These are phyloP conservation scores for Amphilophus citrinellus DNA, from an alignment of 2,113 vertebrate genomes.

Conservation along the genomic window DNA sequence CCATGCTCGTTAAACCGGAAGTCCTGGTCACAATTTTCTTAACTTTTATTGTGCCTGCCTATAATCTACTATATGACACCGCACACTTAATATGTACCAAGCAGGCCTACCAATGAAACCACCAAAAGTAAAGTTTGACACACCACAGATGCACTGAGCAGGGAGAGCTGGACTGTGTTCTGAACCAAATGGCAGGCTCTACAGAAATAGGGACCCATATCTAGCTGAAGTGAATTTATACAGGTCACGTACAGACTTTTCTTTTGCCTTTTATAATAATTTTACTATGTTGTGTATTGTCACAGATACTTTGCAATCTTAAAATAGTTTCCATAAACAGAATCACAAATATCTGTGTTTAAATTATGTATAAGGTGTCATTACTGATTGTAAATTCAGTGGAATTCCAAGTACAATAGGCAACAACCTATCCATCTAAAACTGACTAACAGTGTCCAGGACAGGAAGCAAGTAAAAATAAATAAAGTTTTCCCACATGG, in stretches of 20 bases:
- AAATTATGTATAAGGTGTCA: neutral
- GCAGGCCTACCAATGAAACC: neutral
- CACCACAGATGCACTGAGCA: neutral
- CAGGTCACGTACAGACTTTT: neutral
- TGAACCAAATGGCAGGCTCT: neutral
- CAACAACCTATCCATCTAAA: neutral
- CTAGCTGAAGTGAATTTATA: neutral
- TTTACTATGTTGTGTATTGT: neutral
- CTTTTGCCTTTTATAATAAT: neutral
- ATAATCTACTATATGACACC: neutral
- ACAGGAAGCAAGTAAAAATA: neutral
- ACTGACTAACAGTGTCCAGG: neutral
- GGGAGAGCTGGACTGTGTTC: neutral
- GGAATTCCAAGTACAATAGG: neutral
- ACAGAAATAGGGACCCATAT: neutral
- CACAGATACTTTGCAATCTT: too few relatives aligned
- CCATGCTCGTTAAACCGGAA: too few relatives aligned
- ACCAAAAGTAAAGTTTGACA: too few relatives aligned
- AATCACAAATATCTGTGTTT: neutral
- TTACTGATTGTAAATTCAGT: neutral
- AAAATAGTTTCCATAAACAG: neutral
- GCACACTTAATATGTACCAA: neutral
- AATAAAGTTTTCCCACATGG: neutral
- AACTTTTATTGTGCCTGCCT: neutral
- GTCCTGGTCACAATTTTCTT: neutral